Percentiles rank a stretch among this genome's conserved stretches.
These are phyloP conservation scores for Boloria selene DNA, from an alignment of 2,888 invertebrate genomes.

Conservation along the genomic window DNA sequence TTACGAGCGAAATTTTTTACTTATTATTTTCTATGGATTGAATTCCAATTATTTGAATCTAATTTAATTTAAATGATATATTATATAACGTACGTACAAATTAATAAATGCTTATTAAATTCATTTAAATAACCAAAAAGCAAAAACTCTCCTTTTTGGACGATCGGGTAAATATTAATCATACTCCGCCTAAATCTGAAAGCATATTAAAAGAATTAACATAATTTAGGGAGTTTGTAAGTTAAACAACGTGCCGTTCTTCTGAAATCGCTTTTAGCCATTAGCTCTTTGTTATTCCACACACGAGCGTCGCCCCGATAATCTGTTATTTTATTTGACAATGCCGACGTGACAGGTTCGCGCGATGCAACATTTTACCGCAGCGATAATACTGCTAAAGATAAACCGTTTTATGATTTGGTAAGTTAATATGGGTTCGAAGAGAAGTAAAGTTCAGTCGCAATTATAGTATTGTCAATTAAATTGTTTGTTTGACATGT, in stretches of 20 bases:
- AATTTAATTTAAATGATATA: no score
- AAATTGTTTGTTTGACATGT: no score
- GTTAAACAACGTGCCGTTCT: slow-evolving; percentile 51
- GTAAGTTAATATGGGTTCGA: slow-evolving; percentile 22
- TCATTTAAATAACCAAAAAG: no score
- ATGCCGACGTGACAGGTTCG: slow-evolving; percentile 53
- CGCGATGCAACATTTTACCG: slow-evolving; percentile 55
- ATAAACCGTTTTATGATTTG: slow-evolving; percentile 41
- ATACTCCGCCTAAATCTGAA: slow-evolving; percentile 36
- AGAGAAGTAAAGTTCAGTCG: background rate
- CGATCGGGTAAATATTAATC: slow-evolving; percentile 16
- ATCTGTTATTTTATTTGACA: slow-evolving; percentile 68
- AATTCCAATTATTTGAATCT: no score
- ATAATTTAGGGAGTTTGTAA: slow-evolving; percentile 54
- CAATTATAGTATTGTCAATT: no score
- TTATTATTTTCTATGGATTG: no score
- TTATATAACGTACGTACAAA: no score
- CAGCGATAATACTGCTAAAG: slow-evolving; percentile 42
- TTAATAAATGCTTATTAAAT: no score
- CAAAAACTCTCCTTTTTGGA: no score
- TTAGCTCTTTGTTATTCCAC: slow-evolving; percentile 56
- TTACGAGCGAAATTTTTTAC: no score
- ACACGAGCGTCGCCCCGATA: slow-evolving; percentile 56
- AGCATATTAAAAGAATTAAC: slow-evolving; percentile 51
- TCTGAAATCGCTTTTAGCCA: slow-evolving; percentile 53